These are phyloP conservation scores for Trachelus tabidus DNA, from an alignment of 2,888 invertebrate genomes.

Conservation along the genomic window DNA sequence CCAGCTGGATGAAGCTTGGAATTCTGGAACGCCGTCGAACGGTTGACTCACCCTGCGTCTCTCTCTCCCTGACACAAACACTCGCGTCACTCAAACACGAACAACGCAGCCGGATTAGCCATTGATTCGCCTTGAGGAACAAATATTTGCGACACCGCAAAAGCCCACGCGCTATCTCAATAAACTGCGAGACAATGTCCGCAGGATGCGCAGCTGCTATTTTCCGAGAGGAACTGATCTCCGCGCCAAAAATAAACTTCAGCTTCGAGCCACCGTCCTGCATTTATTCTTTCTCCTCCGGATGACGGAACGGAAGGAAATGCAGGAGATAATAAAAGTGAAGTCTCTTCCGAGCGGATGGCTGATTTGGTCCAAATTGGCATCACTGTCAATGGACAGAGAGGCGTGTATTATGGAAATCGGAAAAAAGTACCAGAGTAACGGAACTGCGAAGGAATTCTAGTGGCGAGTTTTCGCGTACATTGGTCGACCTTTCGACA, in stretches of 20 bases:
- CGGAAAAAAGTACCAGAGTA: too few relatives aligned
- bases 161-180: neutral
- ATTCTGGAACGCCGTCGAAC: too few relatives aligned
- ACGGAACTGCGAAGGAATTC: too few relatives aligned
- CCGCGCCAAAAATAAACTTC: neutral
- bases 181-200: neutral
- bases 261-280: neutral
- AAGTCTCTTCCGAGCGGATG: too few relatives aligned
- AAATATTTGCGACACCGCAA: neutral
- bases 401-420: too few relatives aligned
- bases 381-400: too few relatives aligned
- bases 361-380: too few relatives aligned
- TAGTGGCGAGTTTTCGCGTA: too few relatives aligned
- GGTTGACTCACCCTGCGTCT: neutral
- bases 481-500: too few relatives aligned
- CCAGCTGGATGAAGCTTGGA: too few relatives aligned
- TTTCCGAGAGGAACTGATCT: neutral
- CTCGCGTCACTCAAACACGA: neutral
- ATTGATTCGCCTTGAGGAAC: neutral
- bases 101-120: neutral
- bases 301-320: too few relatives aligned
- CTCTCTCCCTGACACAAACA: neutral
- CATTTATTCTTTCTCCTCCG: neutral
- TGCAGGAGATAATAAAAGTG: too few relatives aligned
- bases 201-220: neutral